A percentile compares a stretch with the other conserved stretches of the same genome.
Conservation (phyloP, 2,888 invertebrate genomes). For the Neria commutata region DNA sequence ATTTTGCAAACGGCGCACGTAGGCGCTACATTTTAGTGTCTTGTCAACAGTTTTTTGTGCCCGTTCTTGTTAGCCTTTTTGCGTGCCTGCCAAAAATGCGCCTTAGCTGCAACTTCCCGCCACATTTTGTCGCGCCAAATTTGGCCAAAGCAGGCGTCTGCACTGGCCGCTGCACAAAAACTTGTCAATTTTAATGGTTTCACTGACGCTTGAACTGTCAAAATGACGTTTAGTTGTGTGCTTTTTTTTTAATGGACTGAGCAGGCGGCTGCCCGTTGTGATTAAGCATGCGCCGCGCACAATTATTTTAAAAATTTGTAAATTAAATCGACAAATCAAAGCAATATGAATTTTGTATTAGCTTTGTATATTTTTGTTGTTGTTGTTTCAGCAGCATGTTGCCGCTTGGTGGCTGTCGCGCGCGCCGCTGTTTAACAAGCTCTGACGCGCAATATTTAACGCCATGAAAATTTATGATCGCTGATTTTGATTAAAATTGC, state of each 20-base stretch:
- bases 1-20: constrained; percentile 34
- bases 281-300: constrained; percentile 27
- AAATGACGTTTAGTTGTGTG: constrained; percentile 7
- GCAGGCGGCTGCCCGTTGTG: constrained; percentile 18
- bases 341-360: constrained; percentile 22
- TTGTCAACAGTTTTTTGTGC: constrained; percentile 38
- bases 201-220: constrained; percentile 55
- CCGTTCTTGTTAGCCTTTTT: too few species aligned
- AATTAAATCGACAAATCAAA: constrained; percentile 14
- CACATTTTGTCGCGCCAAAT: constrained; percentile 28
- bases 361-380: constrained; percentile 19
- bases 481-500: constrained; percentile 44
- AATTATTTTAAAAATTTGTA: constrained; percentile 12
- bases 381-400: constrained; percentile 4
- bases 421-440: constrained; percentile 40
- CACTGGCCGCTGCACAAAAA: constrained; percentile 40
- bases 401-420: not conserved
- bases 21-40: constrained; percentile 43
- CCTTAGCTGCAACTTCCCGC: constrained; percentile 15
- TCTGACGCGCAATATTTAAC: constrained; percentile 55
- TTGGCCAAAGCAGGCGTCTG: constrained; percentile 35
- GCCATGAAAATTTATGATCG: constrained; percentile 57
- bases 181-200: constrained; percentile 57
- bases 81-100: constrained; percentile 10
- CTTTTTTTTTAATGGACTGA: not conserved